Conservation (phyloP, 2,888 invertebrate species). For the Pyrochroa serraticornis region DNA sequence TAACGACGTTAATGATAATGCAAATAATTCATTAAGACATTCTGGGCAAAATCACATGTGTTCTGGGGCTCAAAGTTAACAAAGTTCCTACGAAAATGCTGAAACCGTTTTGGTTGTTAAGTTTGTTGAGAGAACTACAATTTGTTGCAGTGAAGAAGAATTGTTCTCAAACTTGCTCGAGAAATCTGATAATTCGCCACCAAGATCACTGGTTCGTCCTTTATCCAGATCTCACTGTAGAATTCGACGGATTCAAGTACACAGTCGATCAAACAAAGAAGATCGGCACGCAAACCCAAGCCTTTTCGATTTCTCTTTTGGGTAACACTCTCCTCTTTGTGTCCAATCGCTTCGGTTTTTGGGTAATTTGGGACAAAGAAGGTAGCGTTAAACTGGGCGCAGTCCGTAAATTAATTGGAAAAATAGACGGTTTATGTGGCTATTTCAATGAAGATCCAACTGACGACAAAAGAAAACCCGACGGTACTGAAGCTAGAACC, state of each 20-base stretch:
- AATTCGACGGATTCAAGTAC: slow-evolving; percentile 71
- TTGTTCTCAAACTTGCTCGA: slow-evolving; percentile 66
- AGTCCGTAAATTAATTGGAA: slow-evolving; percentile 64
- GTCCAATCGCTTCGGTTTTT: slow-evolving; percentile 75
- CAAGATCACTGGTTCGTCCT: slow-evolving; percentile 65
- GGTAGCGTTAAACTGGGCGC: slow-evolving; percentile 72
- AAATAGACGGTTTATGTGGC: slow-evolving; percentile 82
- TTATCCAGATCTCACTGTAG: slow-evolving; percentile 69
- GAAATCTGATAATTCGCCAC: slow-evolving; percentile 68
- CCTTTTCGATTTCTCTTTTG: slow-evolving; percentile 70
- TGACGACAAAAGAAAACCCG: slow-evolving; percentile 76
- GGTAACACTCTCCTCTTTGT: slow-evolving; percentile 74
- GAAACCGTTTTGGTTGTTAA: too few relatives aligned
- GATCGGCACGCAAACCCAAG: slow-evolving; percentile 66
- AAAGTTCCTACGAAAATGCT: too few relatives aligned
- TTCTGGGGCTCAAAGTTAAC: too few relatives aligned
- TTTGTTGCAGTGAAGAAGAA: slow-evolving; percentile 65
- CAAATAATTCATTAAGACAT: too few relatives aligned
- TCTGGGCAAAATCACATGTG: too few relatives aligned
- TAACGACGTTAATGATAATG: too few relatives aligned
- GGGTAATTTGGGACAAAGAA: slow-evolving; percentile 72
- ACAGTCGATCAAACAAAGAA: slow-evolving; percentile 65
- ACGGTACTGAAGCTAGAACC: slow-evolving; percentile 66
- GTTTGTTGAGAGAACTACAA: too few relatives aligned
- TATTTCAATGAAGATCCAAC: slow-evolving; percentile 68